A percentile compares a stretch with the other conserved stretches of the same genome.
Evolutionary conservation across 2,888 invertebrate genomes (phyloP).

Genomic region (Acanthacorydalis orientalis): DNA sequence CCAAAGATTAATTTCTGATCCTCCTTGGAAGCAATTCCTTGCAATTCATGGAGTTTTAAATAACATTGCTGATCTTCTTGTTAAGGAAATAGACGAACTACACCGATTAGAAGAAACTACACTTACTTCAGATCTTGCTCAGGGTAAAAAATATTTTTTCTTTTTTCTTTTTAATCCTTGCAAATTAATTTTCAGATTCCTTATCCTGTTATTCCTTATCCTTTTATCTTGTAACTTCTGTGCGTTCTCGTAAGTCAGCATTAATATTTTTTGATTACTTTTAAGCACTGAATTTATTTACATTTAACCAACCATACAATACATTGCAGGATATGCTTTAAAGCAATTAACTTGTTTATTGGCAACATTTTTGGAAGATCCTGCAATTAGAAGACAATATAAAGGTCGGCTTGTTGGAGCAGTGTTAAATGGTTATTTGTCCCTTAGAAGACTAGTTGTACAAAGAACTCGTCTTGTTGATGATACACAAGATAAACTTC

Average conservation of each 20-base stretch:
- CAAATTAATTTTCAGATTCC: slow-evolving; percentile 1
- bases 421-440: slow-evolving; percentile 86
- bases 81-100: slow-evolving; percentile 74
- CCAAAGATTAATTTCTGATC: slow-evolving; percentile 66
- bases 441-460: slow-evolving; percentile 75
- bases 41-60: slow-evolving; percentile 74
- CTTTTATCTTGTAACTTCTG: slow-evolving; percentile 3
- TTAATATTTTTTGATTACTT: background rate
- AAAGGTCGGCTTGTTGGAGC: slow-evolving; percentile 79
- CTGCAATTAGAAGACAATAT: slow-evolving; percentile 74
- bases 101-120: slow-evolving; percentile 84
- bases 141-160: slow-evolving; percentile 32
- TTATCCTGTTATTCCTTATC: background rate
- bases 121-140: slow-evolving; percentile 82
- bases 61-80: slow-evolving; percentile 70
- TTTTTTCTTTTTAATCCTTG: background rate
- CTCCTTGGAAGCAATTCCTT: slow-evolving; percentile 88
- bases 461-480: slow-evolving; percentile 90
- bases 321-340: slow-evolving; percentile 56
- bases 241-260: background rate
- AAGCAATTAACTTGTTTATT: slow-evolving; percentile 80
- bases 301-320: background rate
- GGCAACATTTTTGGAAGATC: slow-evolving; percentile 74
- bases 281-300: too few species aligned
- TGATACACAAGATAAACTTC: slow-evolving; percentile 87